Evolutionary conservation across 2,888 invertebrate species (phyloP).

Genomic region (Harmothoe impar): DNA sequence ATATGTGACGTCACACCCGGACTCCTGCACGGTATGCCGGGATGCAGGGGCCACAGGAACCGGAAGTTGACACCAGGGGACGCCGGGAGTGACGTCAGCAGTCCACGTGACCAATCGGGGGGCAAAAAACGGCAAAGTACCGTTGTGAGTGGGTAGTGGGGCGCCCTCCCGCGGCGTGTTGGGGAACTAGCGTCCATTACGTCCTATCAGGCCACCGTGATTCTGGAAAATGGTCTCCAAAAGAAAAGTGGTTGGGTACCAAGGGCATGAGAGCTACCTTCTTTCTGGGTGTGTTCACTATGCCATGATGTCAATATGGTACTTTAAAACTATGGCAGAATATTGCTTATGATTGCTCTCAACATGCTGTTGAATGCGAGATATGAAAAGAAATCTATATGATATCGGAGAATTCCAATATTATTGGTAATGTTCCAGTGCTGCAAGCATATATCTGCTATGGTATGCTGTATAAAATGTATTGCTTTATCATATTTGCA

Average conservation of each 20-base stretch:
- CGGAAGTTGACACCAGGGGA: slow-evolving; percentile 48
- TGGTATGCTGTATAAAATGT: too few species aligned
- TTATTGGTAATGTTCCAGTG: too few species aligned
- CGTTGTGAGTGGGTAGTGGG: neutral
- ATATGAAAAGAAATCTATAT: too few species aligned
- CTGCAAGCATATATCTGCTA: too few species aligned
- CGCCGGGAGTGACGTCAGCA: neutral
- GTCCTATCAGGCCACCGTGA: neutral
- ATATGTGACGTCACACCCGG: slow-evolving; percentile 50
- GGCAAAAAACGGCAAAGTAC: neutral
- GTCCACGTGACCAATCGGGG: neutral
- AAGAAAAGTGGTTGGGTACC: neutral
- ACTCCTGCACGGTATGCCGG: neutral
- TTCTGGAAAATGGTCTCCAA: neutral
- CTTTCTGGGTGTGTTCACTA: too few species aligned
- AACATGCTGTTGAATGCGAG: too few species aligned
- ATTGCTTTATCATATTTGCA: too few species aligned
- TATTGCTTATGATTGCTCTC: too few species aligned
- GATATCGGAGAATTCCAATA: too few species aligned
- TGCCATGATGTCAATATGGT: too few species aligned
- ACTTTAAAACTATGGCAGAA: too few species aligned
- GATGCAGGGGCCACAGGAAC: neutral
- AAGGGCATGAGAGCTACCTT: neutral
- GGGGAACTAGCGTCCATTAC: neutral
- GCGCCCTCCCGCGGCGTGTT: neutral